Base-by-base conservation (phyloP, 2,888 invertebrate species). In the Dryococelus australis region DNA sequence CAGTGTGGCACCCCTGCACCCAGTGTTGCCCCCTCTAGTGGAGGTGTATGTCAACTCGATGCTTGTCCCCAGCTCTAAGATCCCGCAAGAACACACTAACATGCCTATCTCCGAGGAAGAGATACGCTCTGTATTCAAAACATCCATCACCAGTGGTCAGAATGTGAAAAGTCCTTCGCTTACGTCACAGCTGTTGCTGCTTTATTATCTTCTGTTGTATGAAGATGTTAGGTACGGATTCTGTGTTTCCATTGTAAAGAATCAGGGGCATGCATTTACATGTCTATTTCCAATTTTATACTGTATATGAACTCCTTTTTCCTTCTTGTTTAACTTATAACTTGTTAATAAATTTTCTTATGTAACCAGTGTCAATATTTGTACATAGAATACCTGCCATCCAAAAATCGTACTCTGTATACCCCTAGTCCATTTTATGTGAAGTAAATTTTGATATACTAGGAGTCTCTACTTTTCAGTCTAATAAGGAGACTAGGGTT, bases 11-110 rank as follows among this genome's bases (percentile, higher is more conserved):
- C 99, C 99, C 0, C 92, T 99, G 85, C 99, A 99, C 93, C 97
- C 98, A 0, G 97, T 98, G 0, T 94, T 99, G 92, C 98, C 99
- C 0, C 96, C 97, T 3, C 93, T 99, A 47, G 97, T 99, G 0
- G 99, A 99, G 93, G 98, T 98, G 0, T 99, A 98, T 91, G 98
- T 99, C 0, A 97, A 97, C 92, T 98, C 98, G 3, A 96, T 99
- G 88, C 95, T 99, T 26, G 94, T 96, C 28, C 94, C 94, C 0
- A 95, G 94, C 89, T 93, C 94, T 28, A 95, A 95, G 92, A 95
- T 95, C 53, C 92, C 94, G 0, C 93, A 94, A 28, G 97, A 98
- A 91, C 96, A 97, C 89, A 96, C 97, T 6, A 99, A 99, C 92
- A 97, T 98, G 91, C 98, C 99, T 0, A 96, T 99, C 88, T 95